These are phyloP conservation scores for Cisticola juncidis DNA, from an alignment of 2,113 vertebrate species.

Conservation along the genomic window DNA sequence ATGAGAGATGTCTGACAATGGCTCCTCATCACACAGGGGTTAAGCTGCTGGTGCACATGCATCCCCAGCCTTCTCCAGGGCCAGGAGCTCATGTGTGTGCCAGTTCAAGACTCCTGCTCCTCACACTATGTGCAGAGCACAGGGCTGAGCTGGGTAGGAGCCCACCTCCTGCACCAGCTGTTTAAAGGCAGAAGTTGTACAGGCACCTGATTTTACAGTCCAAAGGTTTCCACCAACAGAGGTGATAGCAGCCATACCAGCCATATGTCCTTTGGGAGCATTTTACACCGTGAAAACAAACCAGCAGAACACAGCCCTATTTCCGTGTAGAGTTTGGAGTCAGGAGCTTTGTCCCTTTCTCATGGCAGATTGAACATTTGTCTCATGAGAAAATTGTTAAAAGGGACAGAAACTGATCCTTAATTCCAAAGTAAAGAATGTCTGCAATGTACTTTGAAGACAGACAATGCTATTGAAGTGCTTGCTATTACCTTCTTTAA, in stretches of 20 bases:
- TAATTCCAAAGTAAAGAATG: background rate
- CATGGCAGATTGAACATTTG: background rate
- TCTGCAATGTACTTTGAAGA: background rate
- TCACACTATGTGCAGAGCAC: background rate
- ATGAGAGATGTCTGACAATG: background rate
- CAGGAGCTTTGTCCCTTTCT: background rate
- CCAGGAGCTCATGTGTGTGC: background rate
- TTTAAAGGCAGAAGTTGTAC: background rate
- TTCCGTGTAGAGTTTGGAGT: background rate
- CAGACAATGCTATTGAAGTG: background rate
- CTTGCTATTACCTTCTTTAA: background rate
- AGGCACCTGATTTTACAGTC: background rate
- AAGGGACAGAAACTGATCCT: background rate
- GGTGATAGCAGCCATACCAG: background rate
- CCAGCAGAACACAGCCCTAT: background rate
- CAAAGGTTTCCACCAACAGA: background rate
- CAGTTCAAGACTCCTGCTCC: background rate
- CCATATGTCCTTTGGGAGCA: background rate
- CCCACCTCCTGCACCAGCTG: background rate
- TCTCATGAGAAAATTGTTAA: background rate
- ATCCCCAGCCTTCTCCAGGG: background rate
- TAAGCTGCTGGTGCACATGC: background rate
- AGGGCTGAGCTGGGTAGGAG: background rate
- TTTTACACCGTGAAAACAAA: background rate
- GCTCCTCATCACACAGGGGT: background rate